Conservation (phyloP, 2,797 vertebrate species). For the Falco biarmicus region DNA sequence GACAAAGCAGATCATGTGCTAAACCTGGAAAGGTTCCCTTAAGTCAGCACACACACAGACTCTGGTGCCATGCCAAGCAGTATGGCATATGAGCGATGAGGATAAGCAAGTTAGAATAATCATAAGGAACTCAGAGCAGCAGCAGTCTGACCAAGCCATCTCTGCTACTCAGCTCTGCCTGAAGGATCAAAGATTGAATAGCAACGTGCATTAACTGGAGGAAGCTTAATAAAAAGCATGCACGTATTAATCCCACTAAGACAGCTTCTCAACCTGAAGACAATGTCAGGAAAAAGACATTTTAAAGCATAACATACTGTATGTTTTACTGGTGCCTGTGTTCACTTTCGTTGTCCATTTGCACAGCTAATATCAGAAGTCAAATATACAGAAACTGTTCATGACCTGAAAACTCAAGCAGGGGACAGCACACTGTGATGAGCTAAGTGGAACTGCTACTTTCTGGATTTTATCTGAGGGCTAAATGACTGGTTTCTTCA, state of each 20-base stretch:
- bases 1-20: not conserved
- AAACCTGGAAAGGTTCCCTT: not conserved
- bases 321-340: not conserved
- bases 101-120: not conserved
- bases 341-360: not conserved
- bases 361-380: not conserved
- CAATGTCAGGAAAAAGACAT: not conserved
- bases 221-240: not conserved
- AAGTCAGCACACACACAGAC: not conserved
- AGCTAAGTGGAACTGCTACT: not conserved
- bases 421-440: not conserved
- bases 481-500: not conserved
- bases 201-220: not conserved
- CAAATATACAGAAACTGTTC: not conserved
- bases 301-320: not conserved
- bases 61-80: not conserved
- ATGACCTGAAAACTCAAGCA: not conserved
- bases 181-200: not conserved
- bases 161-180: not conserved
- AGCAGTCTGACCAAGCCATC: not conserved
- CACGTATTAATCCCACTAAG: not conserved
- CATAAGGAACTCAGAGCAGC: not conserved
- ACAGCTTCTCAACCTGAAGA: not conserved
- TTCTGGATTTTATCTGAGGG: not conserved
- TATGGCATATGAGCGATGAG: not conserved